These are phyloP conservation scores for Denticeps clupeoides DNA, from an alignment of 2,797 vertebrate species.

Conservation along the genomic window DNA sequence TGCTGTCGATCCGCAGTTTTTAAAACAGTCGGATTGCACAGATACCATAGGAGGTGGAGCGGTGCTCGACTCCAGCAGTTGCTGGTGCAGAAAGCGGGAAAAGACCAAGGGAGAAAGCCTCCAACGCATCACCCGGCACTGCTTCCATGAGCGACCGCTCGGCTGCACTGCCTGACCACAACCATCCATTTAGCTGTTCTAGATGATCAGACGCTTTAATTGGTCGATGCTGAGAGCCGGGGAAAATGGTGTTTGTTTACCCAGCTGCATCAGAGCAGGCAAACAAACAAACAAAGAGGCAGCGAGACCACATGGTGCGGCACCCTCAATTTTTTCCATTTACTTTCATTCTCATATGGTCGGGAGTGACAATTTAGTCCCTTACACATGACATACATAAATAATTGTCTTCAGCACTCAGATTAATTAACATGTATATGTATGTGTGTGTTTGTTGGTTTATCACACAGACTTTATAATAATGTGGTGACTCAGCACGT, in stretches of 20 bases:
- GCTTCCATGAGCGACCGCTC: slow-evolving; percentile 17
- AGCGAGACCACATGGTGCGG: slow-evolving; percentile 18
- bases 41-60: too few relatives aligned
- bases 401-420: too few relatives aligned
- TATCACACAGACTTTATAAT: too few relatives aligned
- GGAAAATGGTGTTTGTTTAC: slow-evolving; percentile 60
- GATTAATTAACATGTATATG: too few relatives aligned
- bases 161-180: slow-evolving; percentile 40
- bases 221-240: slow-evolving; percentile 48
- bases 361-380: too few relatives aligned
- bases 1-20: too few relatives aligned
- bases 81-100: background rate
- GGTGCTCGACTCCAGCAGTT: too few relatives aligned
- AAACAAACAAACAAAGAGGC: slow-evolving; percentile 27
- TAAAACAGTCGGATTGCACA: too few relatives aligned
- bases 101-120: background rate
- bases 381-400: too few relatives aligned
- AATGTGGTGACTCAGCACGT: too few relatives aligned
- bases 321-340: background rate
- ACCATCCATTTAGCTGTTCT: slow-evolving; percentile 68
- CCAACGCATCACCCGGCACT: slow-evolving; percentile 3
- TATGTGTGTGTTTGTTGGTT: too few relatives aligned
- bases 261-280: slow-evolving; percentile 56
- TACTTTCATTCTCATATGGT: too few relatives aligned
- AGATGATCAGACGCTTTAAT: slow-evolving; percentile 69